phyloP scores from a whole-genome alignment of 1,140 invertebrate genomes.

The Procambarus clarkii region DNA sequence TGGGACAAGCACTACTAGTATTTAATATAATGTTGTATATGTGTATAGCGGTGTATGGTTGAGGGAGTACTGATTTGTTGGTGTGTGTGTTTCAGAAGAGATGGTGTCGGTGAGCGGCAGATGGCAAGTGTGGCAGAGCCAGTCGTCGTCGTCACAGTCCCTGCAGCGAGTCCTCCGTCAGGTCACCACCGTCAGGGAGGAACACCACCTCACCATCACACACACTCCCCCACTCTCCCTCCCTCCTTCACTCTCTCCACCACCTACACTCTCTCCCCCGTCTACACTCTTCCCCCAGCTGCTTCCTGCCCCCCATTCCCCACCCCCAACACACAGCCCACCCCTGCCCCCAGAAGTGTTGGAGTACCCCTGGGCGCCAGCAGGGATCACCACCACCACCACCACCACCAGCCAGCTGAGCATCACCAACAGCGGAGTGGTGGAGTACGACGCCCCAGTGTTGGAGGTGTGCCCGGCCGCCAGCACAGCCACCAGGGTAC shows the following conservation, averaged over 20 bases:
- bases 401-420: not conserved
- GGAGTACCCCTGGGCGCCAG: constrained; percentile 9
- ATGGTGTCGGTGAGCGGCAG: constrained; percentile 57
- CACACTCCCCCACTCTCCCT: constrained; percentile 28
- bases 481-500: constrained; percentile 21
- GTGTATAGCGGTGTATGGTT: no score
- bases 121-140: constrained; percentile 61
- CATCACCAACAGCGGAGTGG: not conserved
- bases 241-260: constrained; percentile 10
- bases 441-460: constrained; percentile 14
- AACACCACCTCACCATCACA: no score
- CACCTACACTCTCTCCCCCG: constrained; percentile 14
- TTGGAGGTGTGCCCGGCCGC: constrained; percentile 13
- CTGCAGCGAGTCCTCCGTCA: constrained; percentile 35
- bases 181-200: constrained; percentile 38
- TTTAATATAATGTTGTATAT: no score
- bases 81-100: constrained; percentile 28
- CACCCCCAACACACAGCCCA: constrained; percentile 38
- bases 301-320: no score
- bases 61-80: not conserved
- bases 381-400: not conserved
- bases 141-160: constrained; percentile 36
- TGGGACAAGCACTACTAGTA: no score
- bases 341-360: constrained; percentile 35
- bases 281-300: not conserved